phyloP scores from a whole-genome alignment of 2,888 invertebrate genomes.

The Cephus runcator region DNA sequence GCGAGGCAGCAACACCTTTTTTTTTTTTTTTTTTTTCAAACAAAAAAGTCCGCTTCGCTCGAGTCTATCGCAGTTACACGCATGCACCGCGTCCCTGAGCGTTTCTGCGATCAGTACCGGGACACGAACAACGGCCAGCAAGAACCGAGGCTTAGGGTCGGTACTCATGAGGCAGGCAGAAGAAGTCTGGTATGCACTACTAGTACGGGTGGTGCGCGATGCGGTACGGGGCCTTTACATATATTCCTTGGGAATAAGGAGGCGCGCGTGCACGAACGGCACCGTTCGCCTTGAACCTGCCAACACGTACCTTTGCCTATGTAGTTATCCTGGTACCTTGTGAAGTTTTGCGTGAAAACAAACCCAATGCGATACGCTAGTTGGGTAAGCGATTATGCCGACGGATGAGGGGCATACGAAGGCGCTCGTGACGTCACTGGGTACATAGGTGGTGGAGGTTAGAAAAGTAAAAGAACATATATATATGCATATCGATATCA shows the following conservation, averaged over 20 bases:
- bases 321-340: slow-evolving; percentile 2
- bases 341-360: slow-evolving; percentile 46
- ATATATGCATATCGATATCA: neutral
- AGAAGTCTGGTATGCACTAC: neutral
- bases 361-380: slow-evolving; percentile 41
- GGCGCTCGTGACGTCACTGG: neutral
- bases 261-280: slow-evolving; percentile 10
- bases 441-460: neutral
- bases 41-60: neutral
- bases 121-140: neutral
- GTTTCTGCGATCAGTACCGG: neutral
- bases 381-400: slow-evolving; percentile 24
- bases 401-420: neutral
- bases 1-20: neutral
- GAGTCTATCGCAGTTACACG: neutral
- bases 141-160: neutral
- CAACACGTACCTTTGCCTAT: slow-evolving; percentile 10
- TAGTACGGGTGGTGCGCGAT: slow-evolving; percentile 13
- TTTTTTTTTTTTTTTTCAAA: no score
- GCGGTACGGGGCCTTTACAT: neutral
- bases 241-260: slow-evolving; percentile 11
- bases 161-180: neutral
- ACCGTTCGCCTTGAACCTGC: slow-evolving; percentile 43
- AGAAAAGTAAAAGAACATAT: no score
- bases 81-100: neutral